Conservation (phyloP, 1,140 invertebrate species). For the Drosophila lacertosa region DNA sequence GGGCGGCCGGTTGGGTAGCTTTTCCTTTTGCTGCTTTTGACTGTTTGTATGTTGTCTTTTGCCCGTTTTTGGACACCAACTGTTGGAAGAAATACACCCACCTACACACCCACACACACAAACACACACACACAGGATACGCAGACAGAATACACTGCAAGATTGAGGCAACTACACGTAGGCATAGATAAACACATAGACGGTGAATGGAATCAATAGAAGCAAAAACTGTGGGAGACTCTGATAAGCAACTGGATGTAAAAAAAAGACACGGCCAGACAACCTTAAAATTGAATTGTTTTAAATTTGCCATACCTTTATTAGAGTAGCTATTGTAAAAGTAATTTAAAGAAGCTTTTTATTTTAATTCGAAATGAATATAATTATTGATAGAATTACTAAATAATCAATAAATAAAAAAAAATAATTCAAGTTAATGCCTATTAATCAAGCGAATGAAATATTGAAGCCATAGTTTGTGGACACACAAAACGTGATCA, state of each 20-base stretch:
- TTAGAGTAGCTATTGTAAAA: neutral
- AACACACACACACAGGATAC: conserved; percentile 5
- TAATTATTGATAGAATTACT: too few species aligned
- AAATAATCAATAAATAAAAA: neutral
- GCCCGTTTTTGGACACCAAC: conserved; percentile 35
- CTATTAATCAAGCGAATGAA: neutral
- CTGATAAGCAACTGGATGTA: conserved; percentile 15
- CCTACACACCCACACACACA: conserved; percentile 2
- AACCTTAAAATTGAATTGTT: conserved; percentile 3
- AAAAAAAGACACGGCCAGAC: neutral
- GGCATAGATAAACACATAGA: conserved; percentile 71
- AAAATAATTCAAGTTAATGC: too few species aligned
- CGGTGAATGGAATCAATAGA: conserved; percentile 5
- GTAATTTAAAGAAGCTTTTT: too few species aligned
- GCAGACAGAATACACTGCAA: conserved; percentile 56
- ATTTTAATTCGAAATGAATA: too few species aligned
- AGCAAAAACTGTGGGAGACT: conserved; percentile 16
- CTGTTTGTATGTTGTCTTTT: conserved; percentile 59
- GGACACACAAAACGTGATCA: conserved; percentile 9
- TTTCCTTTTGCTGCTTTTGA: conserved; percentile 76
- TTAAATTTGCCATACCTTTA: neutral
- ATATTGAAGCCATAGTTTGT: conserved; percentile 17
- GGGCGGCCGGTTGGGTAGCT: conserved; percentile 16
- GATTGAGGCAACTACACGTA: conserved; percentile 57
- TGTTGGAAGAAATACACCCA: conserved; percentile 34